Conservation (phyloP, 2,888 invertebrate species). For the Reticulitermes lucifugus region DNA sequence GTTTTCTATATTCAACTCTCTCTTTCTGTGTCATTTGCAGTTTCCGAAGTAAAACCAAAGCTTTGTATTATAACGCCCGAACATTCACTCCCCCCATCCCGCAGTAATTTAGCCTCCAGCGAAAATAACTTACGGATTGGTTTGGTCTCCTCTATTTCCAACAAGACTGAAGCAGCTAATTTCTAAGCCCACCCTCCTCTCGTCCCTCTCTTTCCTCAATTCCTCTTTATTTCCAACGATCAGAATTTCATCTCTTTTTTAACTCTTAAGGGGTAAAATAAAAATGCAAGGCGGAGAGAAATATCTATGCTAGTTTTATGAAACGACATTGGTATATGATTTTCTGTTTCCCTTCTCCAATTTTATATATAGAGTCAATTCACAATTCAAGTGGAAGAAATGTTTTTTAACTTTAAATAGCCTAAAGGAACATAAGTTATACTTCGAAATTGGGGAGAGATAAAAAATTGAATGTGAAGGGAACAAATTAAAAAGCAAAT, state of each 20-base stretch:
- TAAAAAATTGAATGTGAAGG: conserved; percentile 42
- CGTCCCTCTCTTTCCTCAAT: background rate
- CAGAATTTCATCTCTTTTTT: conserved; percentile 47
- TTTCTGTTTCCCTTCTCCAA: conserved; percentile 27
- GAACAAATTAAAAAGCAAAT: conserved; percentile 36
- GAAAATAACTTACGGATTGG: conserved; percentile 49
- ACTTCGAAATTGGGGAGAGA: conserved; percentile 23
- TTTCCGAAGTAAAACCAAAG: conserved; percentile 44
- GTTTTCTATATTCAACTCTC: conserved; percentile 31
- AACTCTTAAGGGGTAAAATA: conserved; percentile 37
- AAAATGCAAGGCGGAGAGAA: conserved; percentile 33
- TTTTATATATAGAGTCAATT: conserved; percentile 35
- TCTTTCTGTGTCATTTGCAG: conserved; percentile 50
- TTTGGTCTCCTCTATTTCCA: conserved; percentile 39
- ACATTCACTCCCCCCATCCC: conserved; percentile 4
- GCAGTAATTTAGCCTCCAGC: conserved; percentile 47
- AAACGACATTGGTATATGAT: conserved; percentile 44
- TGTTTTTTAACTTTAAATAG: conserved; percentile 44
- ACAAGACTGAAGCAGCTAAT: conserved; percentile 41
- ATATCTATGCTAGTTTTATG: conserved; percentile 30
- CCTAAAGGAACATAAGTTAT: conserved; percentile 43
- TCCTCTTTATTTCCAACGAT: conserved; percentile 41
- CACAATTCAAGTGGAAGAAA: conserved; percentile 45
- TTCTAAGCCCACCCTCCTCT: conserved; percentile 1
- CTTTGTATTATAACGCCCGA: conserved; percentile 43